Conservation (phyloP, 2,113 vertebrate genomes). For the Cyprinodon tularosa region DNA sequence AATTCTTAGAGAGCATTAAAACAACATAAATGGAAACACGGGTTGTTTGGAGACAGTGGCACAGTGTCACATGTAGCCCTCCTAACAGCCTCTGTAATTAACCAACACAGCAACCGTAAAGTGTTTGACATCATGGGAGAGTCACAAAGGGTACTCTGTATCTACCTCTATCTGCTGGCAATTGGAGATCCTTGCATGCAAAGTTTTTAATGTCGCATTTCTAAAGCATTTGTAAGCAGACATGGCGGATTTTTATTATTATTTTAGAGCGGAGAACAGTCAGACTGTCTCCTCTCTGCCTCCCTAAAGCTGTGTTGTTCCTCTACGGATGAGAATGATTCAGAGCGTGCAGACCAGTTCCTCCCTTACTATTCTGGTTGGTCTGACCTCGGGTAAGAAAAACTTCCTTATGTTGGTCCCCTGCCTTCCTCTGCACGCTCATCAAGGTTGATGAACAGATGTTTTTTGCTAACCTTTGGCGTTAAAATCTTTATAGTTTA, state of each 20-base stretch:
- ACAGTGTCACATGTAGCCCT: neutral
- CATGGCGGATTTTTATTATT: slow-evolving; percentile 27
- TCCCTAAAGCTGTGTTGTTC: slow-evolving; percentile 27
- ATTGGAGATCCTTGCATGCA: neutral
- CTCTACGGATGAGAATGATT: slow-evolving; percentile 42
- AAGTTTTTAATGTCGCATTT: neutral
- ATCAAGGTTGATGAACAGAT: slow-evolving; percentile 15
- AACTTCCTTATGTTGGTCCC: slow-evolving; percentile 54
- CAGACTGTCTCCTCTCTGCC: slow-evolving; percentile 9
- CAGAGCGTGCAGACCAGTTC: slow-evolving; percentile 63
- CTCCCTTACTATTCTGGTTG: slow-evolving; percentile 63
- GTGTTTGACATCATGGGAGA: neutral
- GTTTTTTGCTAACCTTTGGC: slow-evolving; percentile 9
- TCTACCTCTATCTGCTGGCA: neutral
- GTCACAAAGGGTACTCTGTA: neutral
- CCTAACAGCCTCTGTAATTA: slow-evolving; percentile 2
- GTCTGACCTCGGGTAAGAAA: slow-evolving; percentile 54
- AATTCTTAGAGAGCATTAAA: neutral
- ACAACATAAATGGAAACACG: slow-evolving; percentile 1
- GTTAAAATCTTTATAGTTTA: neutral
- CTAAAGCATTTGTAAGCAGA: slow-evolving; percentile 2
- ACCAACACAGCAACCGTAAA: slow-evolving; percentile 1
- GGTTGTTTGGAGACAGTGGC: slow-evolving; percentile 4
- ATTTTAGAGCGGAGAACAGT: slow-evolving; percentile 14
- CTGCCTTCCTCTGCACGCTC: slow-evolving; percentile 23